Conservation (phyloP, 2,888 invertebrate species). For the Cephonodes hylas region DNA sequence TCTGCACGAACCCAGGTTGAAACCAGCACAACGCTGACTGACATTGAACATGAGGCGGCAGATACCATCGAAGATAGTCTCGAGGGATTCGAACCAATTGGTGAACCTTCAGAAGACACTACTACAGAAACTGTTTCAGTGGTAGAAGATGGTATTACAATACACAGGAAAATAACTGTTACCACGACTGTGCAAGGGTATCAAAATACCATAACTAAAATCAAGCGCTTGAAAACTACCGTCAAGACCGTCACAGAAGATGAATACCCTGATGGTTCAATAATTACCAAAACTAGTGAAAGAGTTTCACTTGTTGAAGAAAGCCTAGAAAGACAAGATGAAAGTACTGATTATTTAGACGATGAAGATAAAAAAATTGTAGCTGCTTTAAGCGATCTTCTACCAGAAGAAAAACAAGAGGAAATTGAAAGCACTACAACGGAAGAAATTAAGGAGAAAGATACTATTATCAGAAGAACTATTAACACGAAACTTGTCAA, state of each 20-base stretch:
- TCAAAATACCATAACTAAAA: conserved; percentile 35
- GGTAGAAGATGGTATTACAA: conserved; percentile 44
- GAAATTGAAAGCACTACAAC: conserved; percentile 41
- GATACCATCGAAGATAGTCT: conserved; percentile 34
- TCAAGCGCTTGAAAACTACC: conserved; percentile 58
- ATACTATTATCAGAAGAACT: conserved; percentile 45
- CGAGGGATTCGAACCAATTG: conserved; percentile 43
- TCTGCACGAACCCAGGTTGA: conserved; percentile 33
- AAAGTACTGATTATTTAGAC: not conserved
- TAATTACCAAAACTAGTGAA: conserved; percentile 62
- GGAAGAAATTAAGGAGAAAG: conserved; percentile 46
- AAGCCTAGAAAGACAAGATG: not conserved
- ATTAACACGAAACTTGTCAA: conserved; percentile 51
- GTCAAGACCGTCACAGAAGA: conserved; percentile 60
- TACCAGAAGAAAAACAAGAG: conserved; percentile 38
- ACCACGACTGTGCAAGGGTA: conserved; percentile 52
- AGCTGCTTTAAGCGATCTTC: conserved; percentile 38
- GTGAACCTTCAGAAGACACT: conserved; percentile 46
- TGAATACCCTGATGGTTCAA: conserved; percentile 63
- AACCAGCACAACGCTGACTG: conserved; percentile 34
- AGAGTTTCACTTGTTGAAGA: conserved; percentile 58
- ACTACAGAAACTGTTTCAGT: conserved; percentile 42
- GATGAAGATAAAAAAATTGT: conserved; percentile 33
- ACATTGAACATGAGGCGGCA: conserved; percentile 18
- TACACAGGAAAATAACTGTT: conserved; percentile 55